Evolutionary conservation across 2,113 vertebrate species (phyloP).

Genomic region (Seriola quinqueradiata): DNA sequence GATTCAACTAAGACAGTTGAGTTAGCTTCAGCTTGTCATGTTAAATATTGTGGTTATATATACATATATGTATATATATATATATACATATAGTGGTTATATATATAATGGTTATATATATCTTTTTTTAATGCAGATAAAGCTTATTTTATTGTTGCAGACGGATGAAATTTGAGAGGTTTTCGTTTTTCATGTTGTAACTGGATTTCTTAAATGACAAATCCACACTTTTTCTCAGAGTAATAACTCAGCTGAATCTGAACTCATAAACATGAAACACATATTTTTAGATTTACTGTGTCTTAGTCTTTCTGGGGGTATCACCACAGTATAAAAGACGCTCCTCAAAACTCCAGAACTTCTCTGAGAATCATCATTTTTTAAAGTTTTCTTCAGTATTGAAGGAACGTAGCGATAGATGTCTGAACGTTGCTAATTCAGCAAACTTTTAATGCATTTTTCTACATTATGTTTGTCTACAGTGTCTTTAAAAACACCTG

Average conservation of each 20-base stretch:
- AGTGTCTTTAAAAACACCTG: no score
- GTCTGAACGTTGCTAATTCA: background rate
- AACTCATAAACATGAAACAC: background rate
- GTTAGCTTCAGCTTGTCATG: constrained; percentile 7
- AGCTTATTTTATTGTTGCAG: background rate
- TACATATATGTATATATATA: no score
- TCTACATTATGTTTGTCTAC: no score
- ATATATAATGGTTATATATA: no score
- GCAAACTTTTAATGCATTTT: no score
- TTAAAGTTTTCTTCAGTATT: background rate
- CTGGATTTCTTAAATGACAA: background rate
- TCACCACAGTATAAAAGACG: background rate
- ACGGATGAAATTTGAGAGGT: background rate
- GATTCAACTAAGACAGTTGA: background rate
- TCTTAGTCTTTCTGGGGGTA: background rate
- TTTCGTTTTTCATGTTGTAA: background rate
- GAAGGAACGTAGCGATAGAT: background rate
- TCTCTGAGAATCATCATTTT: background rate
- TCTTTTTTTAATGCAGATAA: background rate
- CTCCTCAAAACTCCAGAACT: background rate
- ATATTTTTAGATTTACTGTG: background rate
- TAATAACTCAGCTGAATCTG: background rate
- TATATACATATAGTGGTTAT: no score
- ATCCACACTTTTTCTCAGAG: background rate
- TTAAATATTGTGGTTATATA: background rate